Conservation (phyloP, 1,140 invertebrate genomes). For the Leptinotarsa defecta region DNA sequence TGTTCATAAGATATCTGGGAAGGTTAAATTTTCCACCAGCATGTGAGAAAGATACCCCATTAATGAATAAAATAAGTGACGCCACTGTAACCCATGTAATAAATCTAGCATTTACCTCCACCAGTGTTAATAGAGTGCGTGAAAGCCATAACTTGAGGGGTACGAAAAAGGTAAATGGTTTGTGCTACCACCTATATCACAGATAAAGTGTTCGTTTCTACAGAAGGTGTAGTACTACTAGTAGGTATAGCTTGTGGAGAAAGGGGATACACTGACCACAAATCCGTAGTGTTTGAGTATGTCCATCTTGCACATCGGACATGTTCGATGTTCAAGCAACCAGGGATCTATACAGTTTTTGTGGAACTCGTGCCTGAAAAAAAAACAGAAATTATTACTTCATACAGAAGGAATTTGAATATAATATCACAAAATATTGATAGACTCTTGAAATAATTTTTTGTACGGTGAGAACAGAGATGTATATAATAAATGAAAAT, state of each 20-base stretch:
- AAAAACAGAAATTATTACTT: background rate
- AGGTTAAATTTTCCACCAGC: too few relatives aligned
- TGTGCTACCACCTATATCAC: constrained; percentile 26
- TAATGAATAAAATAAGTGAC: too few relatives aligned
- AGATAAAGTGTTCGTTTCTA: constrained; percentile 20
- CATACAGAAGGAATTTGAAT: too few relatives aligned
- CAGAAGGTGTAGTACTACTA: constrained; percentile 11
- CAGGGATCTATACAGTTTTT: constrained; percentile 94
- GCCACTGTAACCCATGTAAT: background rate
- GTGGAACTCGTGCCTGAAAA: constrained; percentile 88
- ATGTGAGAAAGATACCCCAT: too few relatives aligned
- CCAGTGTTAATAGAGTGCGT: constrained; percentile 10
- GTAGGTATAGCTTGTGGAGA: constrained; percentile 26
- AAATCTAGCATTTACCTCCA: constrained; percentile 23
- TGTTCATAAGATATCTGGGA: too few relatives aligned
- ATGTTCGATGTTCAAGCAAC: constrained; percentile 89
- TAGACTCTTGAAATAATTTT: too few relatives aligned
- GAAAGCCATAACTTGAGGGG: background rate
- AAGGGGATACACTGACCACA: constrained; percentile 65
- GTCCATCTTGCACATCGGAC: constrained; percentile 96
- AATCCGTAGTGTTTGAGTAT: constrained; percentile 91
- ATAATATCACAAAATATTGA: too few relatives aligned
- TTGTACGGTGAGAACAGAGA: too few relatives aligned
- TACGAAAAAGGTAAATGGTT: constrained; percentile 15
- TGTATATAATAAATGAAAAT: too few relatives aligned